These are phyloP conservation scores for Rhinatrema bivittatum DNA, from an alignment of 2,797 vertebrate genomes.

Conservation along the genomic window DNA sequence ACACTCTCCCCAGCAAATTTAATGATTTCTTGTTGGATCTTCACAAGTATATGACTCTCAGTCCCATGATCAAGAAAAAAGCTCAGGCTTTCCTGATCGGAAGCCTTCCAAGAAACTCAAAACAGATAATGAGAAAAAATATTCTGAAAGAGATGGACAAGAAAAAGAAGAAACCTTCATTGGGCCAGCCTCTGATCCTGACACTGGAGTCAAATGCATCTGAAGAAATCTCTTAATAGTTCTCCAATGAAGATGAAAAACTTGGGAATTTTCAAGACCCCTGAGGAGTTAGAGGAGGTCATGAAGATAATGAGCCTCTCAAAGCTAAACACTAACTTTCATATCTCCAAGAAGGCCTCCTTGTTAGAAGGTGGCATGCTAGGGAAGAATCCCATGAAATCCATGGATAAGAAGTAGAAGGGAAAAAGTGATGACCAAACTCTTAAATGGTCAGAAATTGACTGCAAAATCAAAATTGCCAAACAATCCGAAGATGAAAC, in stretches of 20 bases:
- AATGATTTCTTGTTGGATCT: slow-evolving; percentile 93
- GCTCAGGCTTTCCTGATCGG: slow-evolving; percentile 72
- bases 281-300: slow-evolving; percentile 56
- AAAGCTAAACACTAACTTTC: slow-evolving; percentile 57
- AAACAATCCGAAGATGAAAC: slow-evolving; percentile 79
- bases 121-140: slow-evolving; percentile 40
- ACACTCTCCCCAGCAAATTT: slow-evolving; percentile 90
- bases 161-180: slow-evolving; percentile 55
- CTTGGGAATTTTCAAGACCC: slow-evolving; percentile 61
- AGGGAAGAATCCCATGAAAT: slow-evolving; percentile 52
- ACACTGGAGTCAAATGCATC: slow-evolving; percentile 85
- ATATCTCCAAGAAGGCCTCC: slow-evolving; percentile 53
- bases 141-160: slow-evolving; percentile 48
- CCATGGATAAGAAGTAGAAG: slow-evolving; percentile 67
- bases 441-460: slow-evolving; percentile 73
- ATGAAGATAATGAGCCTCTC: slow-evolving; percentile 60
- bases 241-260: slow-evolving; percentile 89
- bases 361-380: slow-evolving; percentile 40
- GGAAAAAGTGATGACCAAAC: slow-evolving; percentile 55
- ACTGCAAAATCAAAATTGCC: slow-evolving; percentile 57
- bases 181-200: slow-evolving; percentile 74
- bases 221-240: slow-evolving; percentile 77
- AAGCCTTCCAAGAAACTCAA: slow-evolving; percentile 80
- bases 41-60: slow-evolving; percentile 91
- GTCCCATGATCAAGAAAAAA: slow-evolving; percentile 83